Evolutionary conservation across 2,797 vertebrate species (phyloP), one percentile per base, ranked within the genome.

Genomic region (Gadopsis bispinosus): DNA sequence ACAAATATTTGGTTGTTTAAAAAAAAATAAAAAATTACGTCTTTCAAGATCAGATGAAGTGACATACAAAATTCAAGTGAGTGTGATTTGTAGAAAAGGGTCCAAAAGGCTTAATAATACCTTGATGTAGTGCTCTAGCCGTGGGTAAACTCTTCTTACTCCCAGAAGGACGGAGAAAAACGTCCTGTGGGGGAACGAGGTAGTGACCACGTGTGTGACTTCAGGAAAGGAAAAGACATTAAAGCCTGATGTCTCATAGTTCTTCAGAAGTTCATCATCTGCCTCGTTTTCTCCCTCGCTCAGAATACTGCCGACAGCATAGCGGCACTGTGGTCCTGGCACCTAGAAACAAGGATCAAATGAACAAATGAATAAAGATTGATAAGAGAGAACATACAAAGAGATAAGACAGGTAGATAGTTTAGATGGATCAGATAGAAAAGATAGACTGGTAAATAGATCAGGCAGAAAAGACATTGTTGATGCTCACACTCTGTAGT

Each of bases 151-250:
- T 78, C 95, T 94, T 77, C 88, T 95, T 47, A 94, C 56, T 54
- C 94, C 95, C 77, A 98, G 87, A 77, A 96, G 90, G 67, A 96
- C 85, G 37, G 97, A 98, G 62, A 97, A 62, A 0, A 92, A 83
- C 0, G 95, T 97, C 55, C 94, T 96, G 88, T 95, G 93, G 0
- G 96, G 97, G 87, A 98, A 96, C 11, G 94, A 95, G 1, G 97
- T 93, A 70, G 95, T 96, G 83, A 98, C 96, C 69, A 95, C 96
- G 0, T 97, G 96, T 74, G 96, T 97, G 81, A 97, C 95, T 82
- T 96, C 95, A 0, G 97, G 97, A 80, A 98, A 97, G 83, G 95
- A 95, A 90, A 96, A 96, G 59, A 98, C 92, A 85, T 95, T 96
- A 90, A 97, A 98, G 87, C 96, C 97, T 1, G 94, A 96, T 72